phyloP scores from a whole-genome alignment of 2,888 invertebrate genomes.

The Melanophora roralis region DNA sequence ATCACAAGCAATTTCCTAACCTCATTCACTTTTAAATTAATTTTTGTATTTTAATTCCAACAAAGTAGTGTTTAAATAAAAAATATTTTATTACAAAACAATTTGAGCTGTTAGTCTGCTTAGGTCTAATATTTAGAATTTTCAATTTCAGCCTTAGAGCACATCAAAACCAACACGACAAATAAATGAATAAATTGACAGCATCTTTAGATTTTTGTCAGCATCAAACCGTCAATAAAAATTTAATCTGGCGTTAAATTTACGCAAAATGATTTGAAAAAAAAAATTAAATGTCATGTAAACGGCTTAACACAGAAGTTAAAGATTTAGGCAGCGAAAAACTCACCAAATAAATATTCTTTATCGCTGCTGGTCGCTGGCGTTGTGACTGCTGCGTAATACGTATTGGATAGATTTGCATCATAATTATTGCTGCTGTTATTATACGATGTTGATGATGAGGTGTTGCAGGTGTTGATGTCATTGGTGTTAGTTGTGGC shows the following conservation, averaged over 20 bases:
- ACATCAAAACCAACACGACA: slow-evolving; percentile 19
- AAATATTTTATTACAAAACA: too few relatives aligned
- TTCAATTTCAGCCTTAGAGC: slow-evolving; percentile 45
- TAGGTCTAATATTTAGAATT: too few relatives aligned
- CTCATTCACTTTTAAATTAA: too few relatives aligned
- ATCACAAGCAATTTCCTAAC: too few relatives aligned
- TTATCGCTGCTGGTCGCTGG: slow-evolving; percentile 69
- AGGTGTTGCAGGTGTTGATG: slow-evolving; percentile 26
- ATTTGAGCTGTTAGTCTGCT: too few relatives aligned
- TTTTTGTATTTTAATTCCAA: too few relatives aligned
- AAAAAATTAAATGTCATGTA: slow-evolving; percentile 36
- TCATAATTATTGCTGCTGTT: slow-evolving; percentile 63
- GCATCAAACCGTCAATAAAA: slow-evolving; percentile 16
- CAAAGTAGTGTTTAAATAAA: too few relatives aligned
- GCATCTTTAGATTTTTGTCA: background rate
- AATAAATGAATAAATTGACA: slow-evolving; percentile 31
- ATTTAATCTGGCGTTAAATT: slow-evolving; percentile 51
- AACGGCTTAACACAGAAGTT: too few relatives aligned
- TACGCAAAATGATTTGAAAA: slow-evolving; percentile 41
- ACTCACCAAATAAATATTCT: slow-evolving; percentile 77
- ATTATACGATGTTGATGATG: slow-evolving; percentile 39
- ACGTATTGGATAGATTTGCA: slow-evolving; percentile 58
- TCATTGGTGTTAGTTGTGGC: background rate
- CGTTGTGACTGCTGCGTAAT: slow-evolving; percentile 66
- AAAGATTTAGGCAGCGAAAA: background rate